Conservation (phyloP, 1,140 invertebrate genomes). For the Scaptomyza pallida region DNA sequence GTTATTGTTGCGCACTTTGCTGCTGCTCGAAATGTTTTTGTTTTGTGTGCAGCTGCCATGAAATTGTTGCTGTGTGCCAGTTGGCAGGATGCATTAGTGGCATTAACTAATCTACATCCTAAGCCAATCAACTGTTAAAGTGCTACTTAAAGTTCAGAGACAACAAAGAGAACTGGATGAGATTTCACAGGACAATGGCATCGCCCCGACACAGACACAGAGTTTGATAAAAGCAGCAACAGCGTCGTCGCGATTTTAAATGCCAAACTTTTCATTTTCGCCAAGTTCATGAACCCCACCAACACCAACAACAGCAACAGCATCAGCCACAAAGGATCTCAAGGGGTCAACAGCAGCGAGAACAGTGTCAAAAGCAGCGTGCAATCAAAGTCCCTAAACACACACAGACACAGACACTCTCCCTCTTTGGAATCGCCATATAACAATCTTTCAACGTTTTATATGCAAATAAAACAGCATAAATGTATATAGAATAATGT, state of each 20-base stretch:
- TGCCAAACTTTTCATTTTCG: constrained; percentile 54
- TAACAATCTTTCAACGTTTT: constrained; percentile 6
- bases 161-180: too few species aligned
- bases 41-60: constrained; percentile 68
- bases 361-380: constrained; percentile 23
- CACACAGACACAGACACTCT: constrained; percentile 23
- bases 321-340: constrained; percentile 34
- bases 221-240: constrained; percentile 53
- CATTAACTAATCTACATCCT: constrained; percentile 71
- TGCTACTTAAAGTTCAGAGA: constrained; percentile 9
- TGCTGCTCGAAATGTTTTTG: constrained; percentile 1
- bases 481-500: background rate
- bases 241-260: constrained; percentile 59
- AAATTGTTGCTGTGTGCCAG: constrained; percentile 59
- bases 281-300: constrained; percentile 68
- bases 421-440: constrained; percentile 29
- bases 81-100: constrained; percentile 68
- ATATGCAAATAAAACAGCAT: background rate
- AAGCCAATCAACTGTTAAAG: constrained; percentile 69
- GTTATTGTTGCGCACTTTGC: constrained; percentile 77
- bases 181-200: constrained; percentile 23
- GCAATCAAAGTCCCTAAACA: constrained; percentile 14
- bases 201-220: constrained; percentile 37
- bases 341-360: constrained; percentile 38
- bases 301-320: constrained; percentile 35